Base-by-base conservation (phyloP, 2,797 vertebrate species). In the Phataginus tricuspis region DNA sequence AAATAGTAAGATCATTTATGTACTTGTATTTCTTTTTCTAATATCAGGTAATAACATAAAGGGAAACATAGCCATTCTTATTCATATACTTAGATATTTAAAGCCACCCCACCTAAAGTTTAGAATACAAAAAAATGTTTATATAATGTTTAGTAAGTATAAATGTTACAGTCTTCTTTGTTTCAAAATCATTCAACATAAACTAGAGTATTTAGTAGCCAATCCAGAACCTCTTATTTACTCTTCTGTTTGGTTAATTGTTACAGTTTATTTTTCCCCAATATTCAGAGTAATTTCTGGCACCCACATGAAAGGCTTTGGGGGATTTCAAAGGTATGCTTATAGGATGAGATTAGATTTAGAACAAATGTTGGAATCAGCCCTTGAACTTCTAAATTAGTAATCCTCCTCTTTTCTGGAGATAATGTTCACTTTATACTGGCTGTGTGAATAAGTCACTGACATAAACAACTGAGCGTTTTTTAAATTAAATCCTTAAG, bases 301-400 rank as follows among this genome's bases (percentile, higher is more conserved):
- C 15, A 49, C 18, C 61, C 89, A 55, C 66, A 42, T 77, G 42
- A 93, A 90, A 89, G 57, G 4, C 16, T 85, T 93, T 79, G 19
- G n/a, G 7, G 94, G 39, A 55, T 64, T 93, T 91, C 55, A 84
- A 69, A 95, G 13, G 88, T 78, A 68, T 85, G 74, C 49, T 95
- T 34, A 68, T 94, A 59, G 16, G 11, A 53, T 97, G 72, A 91
- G 25, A 82, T 94, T 85, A 37, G 83, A 53, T 79, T 95, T 86
- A 90, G 45, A 96, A 29, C 93, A 51, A 68, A 29, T 92, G 63
- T 95, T 91, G 34, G 31, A 94, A 83, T 93, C 34, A 89, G 45
- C n/a, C 64, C 23, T 95, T 86, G 66, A 87, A 75, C 71, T 90
- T 95, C 37, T 78, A 80, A 77, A 57, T 92, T 84, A 75, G 51